These are phyloP conservation scores for Philypnodon macrostomus DNA, from an alignment of 2,797 vertebrate genomes.

Conservation along the genomic window DNA sequence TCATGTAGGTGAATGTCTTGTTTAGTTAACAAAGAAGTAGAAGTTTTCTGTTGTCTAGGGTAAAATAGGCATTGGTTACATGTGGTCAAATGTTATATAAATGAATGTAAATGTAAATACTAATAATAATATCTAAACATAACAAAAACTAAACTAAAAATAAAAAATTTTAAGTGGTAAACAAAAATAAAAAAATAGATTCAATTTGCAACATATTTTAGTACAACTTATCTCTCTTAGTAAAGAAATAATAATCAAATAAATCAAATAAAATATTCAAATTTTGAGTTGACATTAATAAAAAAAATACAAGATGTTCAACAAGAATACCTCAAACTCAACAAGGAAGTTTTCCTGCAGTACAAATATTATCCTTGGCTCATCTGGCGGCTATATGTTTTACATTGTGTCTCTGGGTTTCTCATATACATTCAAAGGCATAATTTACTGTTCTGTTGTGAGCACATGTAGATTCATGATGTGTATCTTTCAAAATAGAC, in stretches of 20 bases:
- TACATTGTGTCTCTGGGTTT: slow-evolving; percentile 42
- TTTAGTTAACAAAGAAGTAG: slow-evolving; percentile 44
- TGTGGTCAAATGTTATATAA: too few relatives aligned
- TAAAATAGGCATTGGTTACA: too few relatives aligned
- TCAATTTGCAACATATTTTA: too few relatives aligned
- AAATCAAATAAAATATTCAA: slow-evolving; percentile 6
- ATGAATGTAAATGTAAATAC: too few relatives aligned
- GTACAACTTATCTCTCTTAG: too few relatives aligned
- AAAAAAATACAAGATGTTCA: slow-evolving; percentile 9
- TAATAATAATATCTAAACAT: too few relatives aligned
- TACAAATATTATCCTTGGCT: slow-evolving; percentile 39
- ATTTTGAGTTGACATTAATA: slow-evolving; percentile 1
- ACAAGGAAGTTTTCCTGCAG: slow-evolving; percentile 13
- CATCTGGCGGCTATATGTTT: slow-evolving; percentile 36
- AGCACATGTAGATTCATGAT: slow-evolving; percentile 23
- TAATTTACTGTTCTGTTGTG: slow-evolving; percentile 44
- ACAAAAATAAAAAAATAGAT: too few relatives aligned
- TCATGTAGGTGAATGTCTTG: slow-evolving; percentile 10
- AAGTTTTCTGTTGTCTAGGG: slow-evolving; percentile 55
- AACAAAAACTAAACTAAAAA: too few relatives aligned
- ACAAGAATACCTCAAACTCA: slow-evolving; percentile 9
- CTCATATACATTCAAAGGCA: slow-evolving; percentile 38
- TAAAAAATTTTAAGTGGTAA: too few relatives aligned
- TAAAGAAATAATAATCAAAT: not conserved
- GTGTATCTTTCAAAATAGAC: slow-evolving; percentile 27